These are phyloP conservation scores for Cherax destructor DNA, from an alignment of 1,140 invertebrate genomes.

Conservation along the genomic window DNA sequence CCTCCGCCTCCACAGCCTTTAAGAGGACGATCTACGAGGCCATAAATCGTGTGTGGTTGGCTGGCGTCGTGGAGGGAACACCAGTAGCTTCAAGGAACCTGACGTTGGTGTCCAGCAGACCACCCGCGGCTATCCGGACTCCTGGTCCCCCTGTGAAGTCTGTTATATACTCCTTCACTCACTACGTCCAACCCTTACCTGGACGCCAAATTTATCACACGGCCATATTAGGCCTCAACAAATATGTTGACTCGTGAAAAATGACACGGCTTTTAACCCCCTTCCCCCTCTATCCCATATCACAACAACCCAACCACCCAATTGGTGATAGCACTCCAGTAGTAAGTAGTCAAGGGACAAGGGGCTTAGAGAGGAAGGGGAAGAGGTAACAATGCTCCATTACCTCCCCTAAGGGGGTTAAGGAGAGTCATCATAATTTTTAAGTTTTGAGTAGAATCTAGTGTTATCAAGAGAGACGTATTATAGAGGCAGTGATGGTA, in stretches of 20 bases:
- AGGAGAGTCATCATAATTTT: no score
- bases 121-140: background rate
- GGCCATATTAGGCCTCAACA: background rate
- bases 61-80: background rate
- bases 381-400: no score
- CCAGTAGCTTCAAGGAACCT: background rate
- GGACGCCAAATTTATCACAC: background rate
- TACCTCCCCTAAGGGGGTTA: no score
- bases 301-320: background rate
- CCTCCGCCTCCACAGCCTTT: background rate
- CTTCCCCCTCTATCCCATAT: background rate
- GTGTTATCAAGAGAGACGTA: no score
- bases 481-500: no score
- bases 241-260: background rate
- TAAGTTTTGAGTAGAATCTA: no score
- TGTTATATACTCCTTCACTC: background rate
- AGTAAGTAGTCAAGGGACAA: background rate
- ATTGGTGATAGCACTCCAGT: background rate
- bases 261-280: background rate
- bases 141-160: background rate
- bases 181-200: background rate
- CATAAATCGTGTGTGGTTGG: background rate
- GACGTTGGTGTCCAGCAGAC: no score
- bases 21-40: background rate
- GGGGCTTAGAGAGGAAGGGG: no score